Conservation (phyloP, 1,140 invertebrate species). For the Dreissena polymorpha region DNA sequence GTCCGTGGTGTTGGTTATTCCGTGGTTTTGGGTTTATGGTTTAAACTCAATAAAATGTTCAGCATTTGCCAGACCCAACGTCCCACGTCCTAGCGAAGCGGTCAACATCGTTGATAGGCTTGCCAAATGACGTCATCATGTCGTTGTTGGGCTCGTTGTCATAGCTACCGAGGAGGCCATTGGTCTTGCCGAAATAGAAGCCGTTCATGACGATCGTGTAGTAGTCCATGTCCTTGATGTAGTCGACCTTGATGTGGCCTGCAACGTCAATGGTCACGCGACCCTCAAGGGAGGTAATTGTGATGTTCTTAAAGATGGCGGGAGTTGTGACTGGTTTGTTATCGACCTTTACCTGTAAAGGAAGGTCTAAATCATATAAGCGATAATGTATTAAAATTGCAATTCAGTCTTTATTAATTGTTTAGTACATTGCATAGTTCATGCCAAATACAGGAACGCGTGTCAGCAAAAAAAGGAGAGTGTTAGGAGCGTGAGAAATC, state of each 20-base stretch:
- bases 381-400: neutral
- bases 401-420: neutral
- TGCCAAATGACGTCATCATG: constrained; percentile 83
- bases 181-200: constrained; percentile 88
- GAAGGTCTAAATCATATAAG: constrained; percentile 1
- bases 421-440: too few relatives aligned
- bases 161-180: constrained; percentile 91
- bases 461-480: too few relatives aligned
- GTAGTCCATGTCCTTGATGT: constrained; percentile 65
- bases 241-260: constrained; percentile 73
- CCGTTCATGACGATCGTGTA: constrained; percentile 79
- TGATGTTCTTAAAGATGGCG: constrained; percentile 83
- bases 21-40: too few relatives aligned
- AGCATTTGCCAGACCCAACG: constrained; percentile 45
- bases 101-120: constrained; percentile 75
- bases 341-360: constrained; percentile 79
- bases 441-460: too few relatives aligned
- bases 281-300: constrained; percentile 69
- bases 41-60: neutral
- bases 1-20: too few relatives aligned
- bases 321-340: constrained; percentile 78
- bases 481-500: too few relatives aligned
- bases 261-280: constrained; percentile 74
- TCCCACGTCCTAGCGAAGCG: constrained; percentile 63
- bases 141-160: constrained; percentile 94